Evolutionary conservation across 2,797 vertebrate genomes (phyloP).

Genomic region (Cyprinella venusta): DNA sequence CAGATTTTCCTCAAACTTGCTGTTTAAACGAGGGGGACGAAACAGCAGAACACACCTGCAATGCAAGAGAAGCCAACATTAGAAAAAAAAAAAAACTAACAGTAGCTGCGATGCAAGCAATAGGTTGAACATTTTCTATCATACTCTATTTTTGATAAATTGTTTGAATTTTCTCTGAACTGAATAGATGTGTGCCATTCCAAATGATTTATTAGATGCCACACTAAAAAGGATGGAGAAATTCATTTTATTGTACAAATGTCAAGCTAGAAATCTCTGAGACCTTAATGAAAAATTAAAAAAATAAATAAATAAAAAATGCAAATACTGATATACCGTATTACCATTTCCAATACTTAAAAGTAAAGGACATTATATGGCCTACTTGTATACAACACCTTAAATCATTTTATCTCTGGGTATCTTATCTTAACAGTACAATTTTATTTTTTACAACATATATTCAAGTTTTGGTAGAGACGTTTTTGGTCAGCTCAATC

Average conservation of each 20-base stretch:
- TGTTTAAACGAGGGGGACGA: constrained; percentile 63
- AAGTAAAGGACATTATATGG: neutral
- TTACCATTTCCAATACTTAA: neutral
- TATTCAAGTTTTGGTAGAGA: neutral
- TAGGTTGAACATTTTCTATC: neutral
- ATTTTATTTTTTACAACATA: neutral
- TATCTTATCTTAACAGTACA: neutral
- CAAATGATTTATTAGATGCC: neutral
- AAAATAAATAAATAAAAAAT: too few relatives aligned
- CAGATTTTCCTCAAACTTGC: constrained; percentile 65
- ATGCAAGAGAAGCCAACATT: neutral
- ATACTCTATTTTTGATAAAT: neutral
- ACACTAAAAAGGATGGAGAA: neutral
- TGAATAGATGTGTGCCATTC: neutral
- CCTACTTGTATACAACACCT: neutral
- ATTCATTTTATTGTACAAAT: neutral
- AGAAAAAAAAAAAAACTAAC: neutral
- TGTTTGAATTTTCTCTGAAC: neutral
- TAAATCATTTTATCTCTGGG: neutral
- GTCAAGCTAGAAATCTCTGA: neutral
- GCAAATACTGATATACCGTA: neutral
- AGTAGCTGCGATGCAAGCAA: neutral
- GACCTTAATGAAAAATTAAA: neutral
- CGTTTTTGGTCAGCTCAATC: neutral
- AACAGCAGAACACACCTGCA: constrained; percentile 65